Evolutionary conservation across 2,797 vertebrate genomes (phyloP), one percentile per base, ranked within the genome.

Genomic region (Apogon hyalosoma): DNA sequence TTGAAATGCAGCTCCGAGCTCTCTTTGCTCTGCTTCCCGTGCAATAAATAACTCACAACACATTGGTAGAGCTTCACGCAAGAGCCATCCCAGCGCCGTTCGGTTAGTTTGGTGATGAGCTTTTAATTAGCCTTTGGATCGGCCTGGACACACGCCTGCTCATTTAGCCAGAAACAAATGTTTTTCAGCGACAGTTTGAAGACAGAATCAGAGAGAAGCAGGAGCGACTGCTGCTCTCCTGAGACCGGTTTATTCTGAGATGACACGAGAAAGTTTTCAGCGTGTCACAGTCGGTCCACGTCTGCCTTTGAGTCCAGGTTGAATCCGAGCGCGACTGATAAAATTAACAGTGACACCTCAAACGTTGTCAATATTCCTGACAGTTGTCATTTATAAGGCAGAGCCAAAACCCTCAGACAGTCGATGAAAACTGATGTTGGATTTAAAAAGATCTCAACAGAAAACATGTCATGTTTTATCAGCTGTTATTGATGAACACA

Each of bases 51-150:
- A 79, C 57, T 61, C 43, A 36, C 36, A 16, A 15, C 71, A 59
- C 58, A 31, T 48, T 14, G 61, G 28, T 11, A 36, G 19, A 1
- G 53, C 57, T 33, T 60, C 40, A 3, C 9, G 46, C 28, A 2
- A 52, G 57, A 68, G 56, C 18, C 73, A 21, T 55, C 60, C 55
- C 9, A 36, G 62, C 31, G 61, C 51, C 31, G 16, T 69, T 58
- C 16, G 59, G 71, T 78, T 70, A 47, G 67, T 81, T 50, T 67
- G 74, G 73, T 65, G 70, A 75, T 45, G 75, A 80, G 82, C 52
- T 80, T 84, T 82, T 82, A 79, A 80, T 77, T 67, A 68, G 67
- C 61, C 74, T 73, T 67, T 14, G 54, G 52, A 77, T 67, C 50
- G 0, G 72, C 56, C 69, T 82, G 77, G 69, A 84, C 36, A 7